A percentile compares a stretch with the other conserved stretches of the same genome.
These are phyloP conservation scores for Torymus texanus DNA, from an alignment of 2,888 invertebrate species.

Conservation along the genomic window DNA sequence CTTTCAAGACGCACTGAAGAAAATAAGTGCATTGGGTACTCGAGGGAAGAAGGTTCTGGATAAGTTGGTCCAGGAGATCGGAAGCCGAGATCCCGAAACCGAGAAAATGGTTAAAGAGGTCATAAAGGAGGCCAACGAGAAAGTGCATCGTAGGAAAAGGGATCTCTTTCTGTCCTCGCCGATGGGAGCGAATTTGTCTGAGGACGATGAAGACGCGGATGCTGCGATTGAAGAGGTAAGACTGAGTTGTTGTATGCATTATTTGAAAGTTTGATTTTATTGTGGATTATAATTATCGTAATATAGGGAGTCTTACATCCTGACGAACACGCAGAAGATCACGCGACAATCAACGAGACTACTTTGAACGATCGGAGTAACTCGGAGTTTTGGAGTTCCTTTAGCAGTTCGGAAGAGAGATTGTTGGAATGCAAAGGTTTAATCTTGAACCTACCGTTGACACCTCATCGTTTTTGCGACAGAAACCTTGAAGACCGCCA, in stretches of 20 bases:
- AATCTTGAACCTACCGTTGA: constrained; percentile 83
- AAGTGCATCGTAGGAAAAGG: constrained; percentile 74
- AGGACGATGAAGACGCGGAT: constrained; percentile 80
- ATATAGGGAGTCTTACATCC: constrained; percentile 74
- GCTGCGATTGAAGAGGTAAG: constrained; percentile 81
- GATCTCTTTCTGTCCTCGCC: constrained; percentile 77
- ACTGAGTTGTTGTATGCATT: neutral
- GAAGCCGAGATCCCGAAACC: constrained; percentile 58
- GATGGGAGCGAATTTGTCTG: constrained; percentile 76
- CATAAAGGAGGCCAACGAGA: constrained; percentile 75
- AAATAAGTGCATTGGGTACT: constrained; percentile 78
- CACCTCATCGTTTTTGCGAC: constrained; percentile 80
- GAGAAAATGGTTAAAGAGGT: constrained; percentile 70
- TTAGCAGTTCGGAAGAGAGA: constrained; percentile 87
- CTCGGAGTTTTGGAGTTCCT: constrained; percentile 88
- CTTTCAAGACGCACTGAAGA: constrained; percentile 78
- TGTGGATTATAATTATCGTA: neutral
- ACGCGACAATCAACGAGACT: constrained; percentile 81
- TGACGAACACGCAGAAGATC: constrained; percentile 82
- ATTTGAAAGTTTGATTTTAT: constrained; percentile 6
- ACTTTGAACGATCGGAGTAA: constrained; percentile 83
- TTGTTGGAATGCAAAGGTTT: constrained; percentile 84
- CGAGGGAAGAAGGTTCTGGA: constrained; percentile 78
- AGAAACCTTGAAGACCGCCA: constrained; percentile 74
- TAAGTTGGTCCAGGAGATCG: constrained; percentile 76